phyloP scores from a whole-genome alignment of 1,140 invertebrate genomes.

The Mercenaria mercenaria region DNA sequence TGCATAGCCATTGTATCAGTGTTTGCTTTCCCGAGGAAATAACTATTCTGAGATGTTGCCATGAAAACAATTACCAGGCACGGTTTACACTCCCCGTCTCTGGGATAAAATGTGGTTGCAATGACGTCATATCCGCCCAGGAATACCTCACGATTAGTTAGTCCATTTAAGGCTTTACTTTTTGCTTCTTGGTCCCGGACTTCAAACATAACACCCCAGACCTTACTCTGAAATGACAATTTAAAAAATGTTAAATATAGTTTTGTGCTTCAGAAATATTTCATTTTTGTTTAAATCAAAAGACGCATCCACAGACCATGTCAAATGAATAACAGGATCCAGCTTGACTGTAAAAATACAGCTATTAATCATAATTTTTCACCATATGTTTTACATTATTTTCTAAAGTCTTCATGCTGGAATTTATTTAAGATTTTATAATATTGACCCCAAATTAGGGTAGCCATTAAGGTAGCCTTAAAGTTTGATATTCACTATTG shows the following conservation, averaged over 20 bases:
- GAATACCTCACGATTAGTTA: constrained; percentile 91
- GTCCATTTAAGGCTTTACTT: constrained; percentile 90
- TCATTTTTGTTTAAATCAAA: too few relatives aligned
- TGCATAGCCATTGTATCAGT: constrained; percentile 90
- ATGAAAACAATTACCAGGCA: constrained; percentile 90
- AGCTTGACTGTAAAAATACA: too few relatives aligned
- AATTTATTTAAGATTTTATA: too few relatives aligned
- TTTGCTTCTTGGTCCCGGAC: constrained; percentile 87
- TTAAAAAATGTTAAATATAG: too few relatives aligned
- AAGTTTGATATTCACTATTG: too few relatives aligned
- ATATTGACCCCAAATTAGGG: too few relatives aligned
- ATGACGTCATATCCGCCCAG: constrained; percentile 92
- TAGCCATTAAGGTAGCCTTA: too few relatives aligned
- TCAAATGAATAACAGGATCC: background rate
- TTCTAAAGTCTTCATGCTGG: too few relatives aligned
- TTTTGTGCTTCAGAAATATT: too few relatives aligned
- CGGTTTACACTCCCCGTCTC: constrained; percentile 74
- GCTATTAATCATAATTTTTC: too few relatives aligned
- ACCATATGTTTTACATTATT: too few relatives aligned
- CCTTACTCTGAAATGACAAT: constrained; percentile 90
- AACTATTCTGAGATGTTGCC: constrained; percentile 90
- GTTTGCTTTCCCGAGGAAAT: constrained; percentile 92
- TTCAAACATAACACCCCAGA: constrained; percentile 94
- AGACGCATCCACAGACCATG: too few relatives aligned
- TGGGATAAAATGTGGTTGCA: constrained; percentile 91